These are phyloP conservation scores for Hesperophylax magnus DNA, from an alignment of 1,140 invertebrate genomes.

Conservation along the genomic window DNA sequence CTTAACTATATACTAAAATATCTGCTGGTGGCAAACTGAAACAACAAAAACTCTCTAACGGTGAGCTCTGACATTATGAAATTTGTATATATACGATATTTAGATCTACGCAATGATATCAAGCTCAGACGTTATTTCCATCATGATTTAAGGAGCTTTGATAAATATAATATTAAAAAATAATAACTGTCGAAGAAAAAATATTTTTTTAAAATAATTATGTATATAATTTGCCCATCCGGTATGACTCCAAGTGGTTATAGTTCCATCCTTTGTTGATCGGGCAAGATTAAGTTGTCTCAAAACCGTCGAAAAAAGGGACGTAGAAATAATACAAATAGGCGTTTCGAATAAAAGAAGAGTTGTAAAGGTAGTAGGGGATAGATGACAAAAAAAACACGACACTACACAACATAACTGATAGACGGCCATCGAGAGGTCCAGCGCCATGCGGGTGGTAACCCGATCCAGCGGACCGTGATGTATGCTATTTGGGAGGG, in stretches of 20 bases:
- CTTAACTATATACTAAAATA: too few relatives aligned
- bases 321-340: neutral
- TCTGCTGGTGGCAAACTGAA: too few relatives aligned
- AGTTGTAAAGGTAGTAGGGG: slow-evolving; percentile 10
- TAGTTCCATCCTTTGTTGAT: neutral
- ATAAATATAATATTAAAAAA: too few relatives aligned
- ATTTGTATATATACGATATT: too few relatives aligned
- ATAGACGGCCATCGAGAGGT: slow-evolving; percentile 6
- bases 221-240: too few relatives aligned
- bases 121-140: too few relatives aligned
- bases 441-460: slow-evolving; percentile 18
- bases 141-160: too few relatives aligned
- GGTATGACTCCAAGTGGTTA: neutral
- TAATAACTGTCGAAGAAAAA: too few relatives aligned
- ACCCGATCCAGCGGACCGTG: neutral
- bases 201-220: too few relatives aligned
- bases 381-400: neutral
- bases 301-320: neutral
- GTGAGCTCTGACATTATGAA: too few relatives aligned
- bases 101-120: too few relatives aligned
- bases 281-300: slow-evolving; percentile 12
- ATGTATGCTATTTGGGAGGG: slow-evolving; percentile 8
- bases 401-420: neutral
- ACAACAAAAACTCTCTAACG: too few relatives aligned
- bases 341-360: slow-evolving; percentile 12